Evolutionary conservation across 2,113 vertebrate species (phyloP).

Genomic region (Chaetodon trifascialis): DNA sequence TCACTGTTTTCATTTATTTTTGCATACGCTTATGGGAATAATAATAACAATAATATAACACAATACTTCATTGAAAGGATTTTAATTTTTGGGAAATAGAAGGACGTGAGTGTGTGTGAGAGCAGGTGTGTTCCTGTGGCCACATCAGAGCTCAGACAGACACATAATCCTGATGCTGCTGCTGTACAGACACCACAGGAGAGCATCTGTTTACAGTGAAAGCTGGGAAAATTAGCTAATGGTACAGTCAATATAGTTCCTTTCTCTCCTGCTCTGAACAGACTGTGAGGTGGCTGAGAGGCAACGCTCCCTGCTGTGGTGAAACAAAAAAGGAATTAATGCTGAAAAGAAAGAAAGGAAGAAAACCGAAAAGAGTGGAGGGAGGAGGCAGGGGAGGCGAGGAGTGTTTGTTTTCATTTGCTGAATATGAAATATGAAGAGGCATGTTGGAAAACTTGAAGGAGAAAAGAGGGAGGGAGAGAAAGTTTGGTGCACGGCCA

Average conservation of each 20-base stretch:
- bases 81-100: neutral
- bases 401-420: constrained; percentile 67
- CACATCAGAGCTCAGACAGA: neutral
- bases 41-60: neutral
- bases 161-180: neutral
- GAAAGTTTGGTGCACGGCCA: constrained; percentile 40
- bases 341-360: constrained; percentile 15
- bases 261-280: neutral
- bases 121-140: too few relatives aligned
- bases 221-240: neutral
- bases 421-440: constrained; percentile 69
- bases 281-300: neutral
- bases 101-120: neutral
- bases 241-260: neutral
- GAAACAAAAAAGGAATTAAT: constrained; percentile 39
- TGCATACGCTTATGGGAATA: neutral
- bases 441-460: constrained; percentile 52
- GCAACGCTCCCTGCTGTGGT: constrained; percentile 19
- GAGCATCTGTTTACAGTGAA: neutral
- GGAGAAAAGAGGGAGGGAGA: constrained; percentile 45
- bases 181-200: neutral
- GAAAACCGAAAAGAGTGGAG: neutral
- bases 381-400: neutral
- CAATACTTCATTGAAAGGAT: neutral
- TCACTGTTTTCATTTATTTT: neutral